phyloP scores from a whole-genome alignment of 2,888 invertebrate genomes.

The Lochmaea capreae region DNA sequence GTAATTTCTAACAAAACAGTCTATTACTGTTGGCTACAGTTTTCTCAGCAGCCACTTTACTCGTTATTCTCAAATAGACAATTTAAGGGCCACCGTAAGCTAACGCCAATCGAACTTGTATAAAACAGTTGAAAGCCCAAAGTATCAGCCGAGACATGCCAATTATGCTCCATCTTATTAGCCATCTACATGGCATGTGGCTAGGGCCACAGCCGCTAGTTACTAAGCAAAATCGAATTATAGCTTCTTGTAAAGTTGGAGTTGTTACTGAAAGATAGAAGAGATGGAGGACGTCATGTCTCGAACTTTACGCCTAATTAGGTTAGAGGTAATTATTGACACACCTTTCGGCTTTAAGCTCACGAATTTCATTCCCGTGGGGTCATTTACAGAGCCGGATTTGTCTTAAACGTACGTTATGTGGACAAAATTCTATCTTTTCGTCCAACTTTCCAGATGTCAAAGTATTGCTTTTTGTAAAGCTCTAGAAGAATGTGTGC shows the following conservation, averaged over 20 bases:
- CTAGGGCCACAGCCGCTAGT: background rate
- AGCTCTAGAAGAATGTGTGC: no score
- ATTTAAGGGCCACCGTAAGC: background rate
- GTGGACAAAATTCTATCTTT: no score
- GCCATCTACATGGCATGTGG: background rate
- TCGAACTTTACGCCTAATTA: conserved; percentile 11
- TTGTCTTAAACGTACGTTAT: no score
- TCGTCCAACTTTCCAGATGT: no score
- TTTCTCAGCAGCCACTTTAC: no score
- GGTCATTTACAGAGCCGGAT: background rate
- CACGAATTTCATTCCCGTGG: background rate
- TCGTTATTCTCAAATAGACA: background rate
- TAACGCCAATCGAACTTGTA: background rate
- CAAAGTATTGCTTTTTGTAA: no score
- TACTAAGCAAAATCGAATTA: background rate
- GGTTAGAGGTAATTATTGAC: conserved; percentile 8
- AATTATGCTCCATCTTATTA: background rate
- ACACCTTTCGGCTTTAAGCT: conserved; percentile 8
- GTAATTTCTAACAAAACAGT: no score
- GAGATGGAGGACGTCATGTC: background rate
- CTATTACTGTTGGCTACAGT: no score
- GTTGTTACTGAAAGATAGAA: background rate
- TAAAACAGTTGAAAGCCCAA: background rate
- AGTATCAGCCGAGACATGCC: background rate
- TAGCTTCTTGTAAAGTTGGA: background rate